Evolutionary conservation across 2,113 vertebrate genomes (phyloP).

Genomic region (Cygnus buccinator): DNA sequence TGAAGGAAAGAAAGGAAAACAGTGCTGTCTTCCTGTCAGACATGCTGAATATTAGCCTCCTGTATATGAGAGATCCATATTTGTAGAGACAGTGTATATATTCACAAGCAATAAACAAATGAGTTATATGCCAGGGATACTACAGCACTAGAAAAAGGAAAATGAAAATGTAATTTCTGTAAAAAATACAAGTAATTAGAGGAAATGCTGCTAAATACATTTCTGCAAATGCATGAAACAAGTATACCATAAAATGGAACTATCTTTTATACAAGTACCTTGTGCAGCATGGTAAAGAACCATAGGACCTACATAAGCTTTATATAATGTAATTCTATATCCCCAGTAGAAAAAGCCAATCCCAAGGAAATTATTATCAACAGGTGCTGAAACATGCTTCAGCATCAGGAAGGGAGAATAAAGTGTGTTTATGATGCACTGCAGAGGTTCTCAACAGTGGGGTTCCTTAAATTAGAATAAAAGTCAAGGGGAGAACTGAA

Average conservation of each 20-base stretch:
- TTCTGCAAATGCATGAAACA: neutral
- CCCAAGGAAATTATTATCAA: neutral
- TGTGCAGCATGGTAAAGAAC: neutral
- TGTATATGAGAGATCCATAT: neutral
- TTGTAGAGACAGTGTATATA: neutral
- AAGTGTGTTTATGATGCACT: neutral
- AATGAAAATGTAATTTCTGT: neutral
- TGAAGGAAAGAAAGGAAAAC: neutral
- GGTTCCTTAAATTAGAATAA: neutral
- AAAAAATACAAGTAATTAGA: neutral
- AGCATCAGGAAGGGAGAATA: neutral
- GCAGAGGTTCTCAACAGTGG: neutral
- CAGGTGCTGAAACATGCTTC: neutral
- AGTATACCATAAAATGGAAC: neutral
- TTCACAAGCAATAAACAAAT: neutral
- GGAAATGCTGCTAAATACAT: neutral
- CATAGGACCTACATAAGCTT: neutral
- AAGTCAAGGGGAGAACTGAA: neutral
- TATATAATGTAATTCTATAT: neutral
- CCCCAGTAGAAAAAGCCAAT: neutral
- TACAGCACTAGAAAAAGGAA: neutral
- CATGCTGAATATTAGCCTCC: neutral
- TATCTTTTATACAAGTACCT: neutral
- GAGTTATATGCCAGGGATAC: neutral
- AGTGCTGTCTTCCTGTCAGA: neutral